Percentiles rank a stretch among this genome's conserved stretches.
Conservation (phyloP, 1,140 invertebrate genomes). For the Coenobita brevimanus region DNA sequence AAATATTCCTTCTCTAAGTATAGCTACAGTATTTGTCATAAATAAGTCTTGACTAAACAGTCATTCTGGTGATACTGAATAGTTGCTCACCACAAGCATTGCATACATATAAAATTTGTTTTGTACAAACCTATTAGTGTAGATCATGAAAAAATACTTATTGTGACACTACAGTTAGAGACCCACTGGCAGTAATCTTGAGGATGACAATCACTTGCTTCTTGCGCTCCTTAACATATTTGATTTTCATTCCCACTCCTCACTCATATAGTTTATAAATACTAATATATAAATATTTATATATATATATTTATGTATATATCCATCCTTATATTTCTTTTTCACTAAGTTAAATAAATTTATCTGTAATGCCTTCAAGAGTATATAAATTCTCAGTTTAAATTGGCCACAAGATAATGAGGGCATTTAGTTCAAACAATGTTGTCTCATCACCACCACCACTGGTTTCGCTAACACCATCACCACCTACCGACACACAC, state of each 20-base stretch:
- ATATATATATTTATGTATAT: slow-evolving; percentile 62
- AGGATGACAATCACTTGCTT: slow-evolving; percentile 48
- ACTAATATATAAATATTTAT: slow-evolving; percentile 61
- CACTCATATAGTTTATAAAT: slow-evolving; percentile 64
- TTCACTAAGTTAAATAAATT: slow-evolving; percentile 52
- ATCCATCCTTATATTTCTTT: slow-evolving; percentile 40
- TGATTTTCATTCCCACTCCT: slow-evolving; percentile 55
- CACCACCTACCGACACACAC: background rate
- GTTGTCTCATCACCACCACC: slow-evolving; percentile 24
- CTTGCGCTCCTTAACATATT: slow-evolving; percentile 39
- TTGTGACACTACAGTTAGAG: slow-evolving; percentile 55
- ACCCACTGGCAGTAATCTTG: slow-evolving; percentile 58
- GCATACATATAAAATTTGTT: slow-evolving; percentile 57
- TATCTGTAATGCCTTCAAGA: slow-evolving; percentile 48
- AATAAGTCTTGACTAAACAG: slow-evolving; percentile 53
- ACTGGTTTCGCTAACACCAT: slow-evolving; percentile 20
- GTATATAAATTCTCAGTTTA: slow-evolving; percentile 48
- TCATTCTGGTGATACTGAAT: slow-evolving; percentile 47
- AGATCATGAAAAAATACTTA: slow-evolving; percentile 63
- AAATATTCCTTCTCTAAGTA: slow-evolving; percentile 46
- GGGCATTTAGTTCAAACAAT: slow-evolving; percentile 51
- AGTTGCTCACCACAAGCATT: slow-evolving; percentile 52
- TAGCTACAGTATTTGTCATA: slow-evolving; percentile 48
- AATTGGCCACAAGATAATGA: slow-evolving; percentile 59
- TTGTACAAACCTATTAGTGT: slow-evolving; percentile 63